A percentile compares a stretch with the other conserved stretches of the same genome.
phyloP scores from a whole-genome alignment of 2,113 vertebrate genomes.

The Gopherus evgoodei region DNA sequence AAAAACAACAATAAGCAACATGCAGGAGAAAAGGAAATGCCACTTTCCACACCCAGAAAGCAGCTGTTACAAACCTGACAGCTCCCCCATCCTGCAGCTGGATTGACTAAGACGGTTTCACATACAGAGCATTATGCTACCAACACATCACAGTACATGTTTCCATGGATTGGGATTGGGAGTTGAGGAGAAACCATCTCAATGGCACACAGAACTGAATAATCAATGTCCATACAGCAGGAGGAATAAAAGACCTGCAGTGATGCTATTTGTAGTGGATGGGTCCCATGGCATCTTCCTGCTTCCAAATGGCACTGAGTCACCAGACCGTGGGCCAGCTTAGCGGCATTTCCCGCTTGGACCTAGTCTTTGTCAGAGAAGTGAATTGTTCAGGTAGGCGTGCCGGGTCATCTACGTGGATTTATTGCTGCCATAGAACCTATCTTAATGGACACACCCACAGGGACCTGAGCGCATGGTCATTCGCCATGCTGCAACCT shows the following conservation, averaged over 20 bases:
- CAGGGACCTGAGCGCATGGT: background rate
- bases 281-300: slow-evolving; percentile 25
- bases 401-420: background rate
- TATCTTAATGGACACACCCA: background rate
- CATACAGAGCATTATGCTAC: slow-evolving; percentile 33
- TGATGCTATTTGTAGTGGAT: slow-evolving; percentile 53
- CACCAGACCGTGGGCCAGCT: background rate
- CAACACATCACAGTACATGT: slow-evolving; percentile 8
- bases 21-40: slow-evolving; percentile 68
- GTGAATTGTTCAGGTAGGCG: background rate
- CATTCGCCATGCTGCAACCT: background rate
- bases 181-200: slow-evolving; percentile 31
- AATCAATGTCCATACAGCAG: slow-evolving; percentile 55
- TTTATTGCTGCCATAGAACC: background rate
- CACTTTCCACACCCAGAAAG: slow-evolving; percentile 69
- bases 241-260: slow-evolving; percentile 47
- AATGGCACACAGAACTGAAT: slow-evolving; percentile 44
- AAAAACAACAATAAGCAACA: slow-evolving; percentile 83
- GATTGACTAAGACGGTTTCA: slow-evolving; percentile 41
- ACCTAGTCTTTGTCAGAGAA: slow-evolving; percentile 23
- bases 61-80: slow-evolving; percentile 74
- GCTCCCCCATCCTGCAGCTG: slow-evolving; percentile 45
- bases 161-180: slow-evolving; percentile 15
- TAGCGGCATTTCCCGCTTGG: slow-evolving; percentile 14
- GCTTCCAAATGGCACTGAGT: slow-evolving; percentile 43